Conservation (phyloP, 2,113 vertebrate genomes). For the Kryptolebias marmoratus region DNA sequence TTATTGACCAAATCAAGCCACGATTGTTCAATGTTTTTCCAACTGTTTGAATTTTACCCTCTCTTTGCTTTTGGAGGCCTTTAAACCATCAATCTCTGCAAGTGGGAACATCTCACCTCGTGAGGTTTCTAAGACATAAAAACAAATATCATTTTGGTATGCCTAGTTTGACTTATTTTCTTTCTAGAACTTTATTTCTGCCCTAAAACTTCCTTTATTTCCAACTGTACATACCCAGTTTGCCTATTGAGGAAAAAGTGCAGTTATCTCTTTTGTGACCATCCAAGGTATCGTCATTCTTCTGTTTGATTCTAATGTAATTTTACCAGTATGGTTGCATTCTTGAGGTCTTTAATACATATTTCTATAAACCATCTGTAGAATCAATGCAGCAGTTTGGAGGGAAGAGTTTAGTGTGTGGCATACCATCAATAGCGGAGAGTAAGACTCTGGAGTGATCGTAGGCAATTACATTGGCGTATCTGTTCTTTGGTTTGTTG, state of each 20-base stretch:
- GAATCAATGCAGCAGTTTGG: constrained; percentile 32
- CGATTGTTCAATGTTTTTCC: too few relatives aligned
- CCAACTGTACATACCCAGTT: neutral
- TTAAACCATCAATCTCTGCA: too few relatives aligned
- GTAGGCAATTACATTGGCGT: constrained; percentile 98
- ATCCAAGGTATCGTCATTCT: constrained; percentile 9
- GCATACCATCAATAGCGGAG: constrained; percentile 95
- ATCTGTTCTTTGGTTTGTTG: constrained; percentile 99
- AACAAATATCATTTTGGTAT: neutral
- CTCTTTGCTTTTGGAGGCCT: too few relatives aligned
- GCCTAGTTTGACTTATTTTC: neutral
- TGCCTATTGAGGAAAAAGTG: neutral
- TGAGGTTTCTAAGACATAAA: neutral
- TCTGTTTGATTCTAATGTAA: constrained; percentile 11
- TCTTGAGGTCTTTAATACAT: constrained; percentile 23
- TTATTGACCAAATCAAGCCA: too few relatives aligned
- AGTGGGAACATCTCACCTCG: neutral
- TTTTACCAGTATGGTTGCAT: constrained; percentile 16
- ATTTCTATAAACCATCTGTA: neutral
- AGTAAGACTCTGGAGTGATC: constrained; percentile 97
- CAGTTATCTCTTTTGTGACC: constrained; percentile 20
- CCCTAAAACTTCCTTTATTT: neutral
- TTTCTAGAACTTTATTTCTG: neutral
- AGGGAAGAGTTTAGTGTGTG: constrained; percentile 31
- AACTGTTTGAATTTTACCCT: too few relatives aligned